phyloP scores from a whole-genome alignment of 2,888 invertebrate species.

The Cyaniris semiargus region DNA sequence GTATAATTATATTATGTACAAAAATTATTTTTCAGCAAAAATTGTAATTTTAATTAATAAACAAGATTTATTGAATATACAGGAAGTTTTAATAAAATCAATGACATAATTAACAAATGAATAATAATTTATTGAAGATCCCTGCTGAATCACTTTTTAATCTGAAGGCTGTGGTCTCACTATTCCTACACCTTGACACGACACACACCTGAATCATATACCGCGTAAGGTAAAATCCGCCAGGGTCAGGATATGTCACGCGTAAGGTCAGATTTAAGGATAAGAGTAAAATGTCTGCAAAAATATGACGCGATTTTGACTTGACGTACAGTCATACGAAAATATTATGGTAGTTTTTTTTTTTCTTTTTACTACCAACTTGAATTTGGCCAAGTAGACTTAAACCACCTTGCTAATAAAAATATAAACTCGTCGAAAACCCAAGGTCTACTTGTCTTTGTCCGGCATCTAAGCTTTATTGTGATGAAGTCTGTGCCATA shows the following conservation, averaged over 20 bases:
- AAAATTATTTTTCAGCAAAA: no score
- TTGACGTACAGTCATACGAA: not conserved
- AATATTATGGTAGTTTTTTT: not conserved
- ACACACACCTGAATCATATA: not conserved
- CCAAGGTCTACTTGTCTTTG: no score
- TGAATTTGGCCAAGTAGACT: no score
- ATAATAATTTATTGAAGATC: not conserved
- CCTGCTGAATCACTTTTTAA: not conserved
- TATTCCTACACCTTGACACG: not conserved
- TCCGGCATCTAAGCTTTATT: no score
- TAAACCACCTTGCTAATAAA: no score
- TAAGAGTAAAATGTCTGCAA: conserved; percentile 1
- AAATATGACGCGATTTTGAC: not conserved
- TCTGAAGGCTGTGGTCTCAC: not conserved
- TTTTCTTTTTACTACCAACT: no score
- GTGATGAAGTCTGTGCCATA: no score
- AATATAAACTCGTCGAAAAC: no score
- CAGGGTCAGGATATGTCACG: conserved; percentile 4
- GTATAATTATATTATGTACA: no score
- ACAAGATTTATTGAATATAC: no score
- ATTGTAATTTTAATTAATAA: no score
- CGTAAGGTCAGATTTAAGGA: conserved; percentile 12
- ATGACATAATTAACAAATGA: not conserved
- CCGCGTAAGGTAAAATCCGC: not conserved
- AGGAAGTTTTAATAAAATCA: not conserved